Base-by-base conservation (phyloP, 2,113 vertebrate species). In the Varanus salvator region DNA sequence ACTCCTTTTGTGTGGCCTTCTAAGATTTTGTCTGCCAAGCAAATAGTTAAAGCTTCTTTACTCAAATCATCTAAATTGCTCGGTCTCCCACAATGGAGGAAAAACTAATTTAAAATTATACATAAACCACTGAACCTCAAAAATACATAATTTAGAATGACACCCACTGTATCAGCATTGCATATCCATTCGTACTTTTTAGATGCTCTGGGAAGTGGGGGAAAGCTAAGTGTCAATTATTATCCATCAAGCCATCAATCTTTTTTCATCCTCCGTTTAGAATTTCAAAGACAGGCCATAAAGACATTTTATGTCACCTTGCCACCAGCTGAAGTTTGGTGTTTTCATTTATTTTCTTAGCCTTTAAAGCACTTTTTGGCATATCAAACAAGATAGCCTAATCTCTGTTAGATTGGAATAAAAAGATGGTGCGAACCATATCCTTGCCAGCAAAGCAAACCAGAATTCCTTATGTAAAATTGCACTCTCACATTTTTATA, bases 161-260 rank as follows among this genome's bases (percentile, higher is more conserved):
- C 95, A 97, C 92, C 21, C 87, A 87, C 91, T 84, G 85, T 93
- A 97, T 94, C 93, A 95, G 95, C 90, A 94, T 93, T 94, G 90
- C 94, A 97, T 96, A 97, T 97, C 96, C 95, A 90, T 93, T 89
- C 92, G 93, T 94, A 93, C 88, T 94, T 85, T 96, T 96, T 93
- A 94, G 93, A 93, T 96, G 90, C 83, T 38, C 74, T 94, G 92
- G 86, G 95, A 92, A 95, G 31, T 90, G 23, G 76, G 96, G 90
- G 94, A 95, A 95, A 96, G 93, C 95, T 95, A 97, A 93, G 91
- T 95, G 83, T 97, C 96, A 96, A 97, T 97, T 96, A 98, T 96
- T 96, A 97, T 96, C 96, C 96, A 97, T 97, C 96, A 96, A 96
- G 97, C 96, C 95, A 97, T 97, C 96, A 95, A 74, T 97, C 96